phyloP scores from a whole-genome alignment of 2,888 invertebrate genomes.

The Conomelus anceps region DNA sequence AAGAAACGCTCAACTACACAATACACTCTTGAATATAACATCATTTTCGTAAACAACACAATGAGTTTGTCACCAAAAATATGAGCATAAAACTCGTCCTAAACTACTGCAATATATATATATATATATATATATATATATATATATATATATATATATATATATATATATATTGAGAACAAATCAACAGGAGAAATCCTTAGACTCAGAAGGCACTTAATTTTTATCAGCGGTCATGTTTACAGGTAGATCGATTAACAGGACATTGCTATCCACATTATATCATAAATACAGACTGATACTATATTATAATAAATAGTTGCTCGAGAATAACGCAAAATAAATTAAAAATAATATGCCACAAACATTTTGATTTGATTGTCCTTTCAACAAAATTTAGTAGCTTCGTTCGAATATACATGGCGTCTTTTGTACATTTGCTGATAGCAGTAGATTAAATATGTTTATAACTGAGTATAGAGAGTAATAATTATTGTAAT shows the following conservation, averaged over 20 bases:
- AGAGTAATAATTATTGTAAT: too few relatives aligned
- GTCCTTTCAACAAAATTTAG: neutral
- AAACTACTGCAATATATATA: neutral
- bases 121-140: neutral
- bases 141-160: neutral
- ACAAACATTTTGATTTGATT: neutral
- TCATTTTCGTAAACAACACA: neutral
- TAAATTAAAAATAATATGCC: constrained; percentile 1
- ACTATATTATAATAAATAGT: neutral
- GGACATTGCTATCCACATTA: neutral
- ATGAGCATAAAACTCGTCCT: neutral
- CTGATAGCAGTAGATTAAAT: neutral
- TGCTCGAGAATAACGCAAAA: neutral
- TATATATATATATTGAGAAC: neutral
- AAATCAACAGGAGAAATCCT: neutral
- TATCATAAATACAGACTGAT: neutral
- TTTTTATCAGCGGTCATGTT: neutral
- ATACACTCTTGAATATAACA: neutral
- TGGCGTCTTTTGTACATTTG: neutral
- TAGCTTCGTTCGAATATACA: neutral
- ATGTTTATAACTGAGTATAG: neutral
- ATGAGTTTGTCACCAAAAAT: neutral
- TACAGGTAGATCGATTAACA: too few relatives aligned
- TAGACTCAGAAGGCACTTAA: neutral
- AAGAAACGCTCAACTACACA: neutral